phyloP scores from a whole-genome alignment of 1,140 invertebrate species.

The Caerostris extrusa region DNA sequence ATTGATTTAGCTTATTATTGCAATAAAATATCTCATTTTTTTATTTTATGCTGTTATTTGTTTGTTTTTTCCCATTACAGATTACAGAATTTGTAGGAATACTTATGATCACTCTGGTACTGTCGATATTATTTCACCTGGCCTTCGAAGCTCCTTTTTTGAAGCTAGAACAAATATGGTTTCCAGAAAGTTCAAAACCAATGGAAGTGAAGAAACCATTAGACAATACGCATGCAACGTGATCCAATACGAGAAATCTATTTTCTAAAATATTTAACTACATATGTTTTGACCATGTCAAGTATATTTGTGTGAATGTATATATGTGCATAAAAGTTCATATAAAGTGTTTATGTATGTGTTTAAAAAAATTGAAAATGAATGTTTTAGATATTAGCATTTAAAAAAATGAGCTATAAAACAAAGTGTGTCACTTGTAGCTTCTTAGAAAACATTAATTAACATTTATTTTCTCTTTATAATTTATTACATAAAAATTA shows the following conservation, averaged over 20 bases:
- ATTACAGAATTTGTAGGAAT: slow-evolving; percentile 78
- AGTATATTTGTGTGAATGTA: neutral
- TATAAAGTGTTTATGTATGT: no score
- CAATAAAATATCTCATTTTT: neutral
- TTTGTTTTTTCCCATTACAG: slow-evolving; percentile 62
- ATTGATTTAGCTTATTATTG: neutral
- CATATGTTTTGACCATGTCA: neutral
- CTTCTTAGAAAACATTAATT: no score
- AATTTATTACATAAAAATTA: no score
- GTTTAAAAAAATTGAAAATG: no score
- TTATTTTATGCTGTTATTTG: neutral
- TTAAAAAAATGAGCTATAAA: no score
- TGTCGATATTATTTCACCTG: slow-evolving; percentile 75
- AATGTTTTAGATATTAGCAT: no score
- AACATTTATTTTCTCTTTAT: no score
- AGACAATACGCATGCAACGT: slow-evolving; percentile 46
- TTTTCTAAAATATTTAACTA: neutral
- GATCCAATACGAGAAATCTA: neutral
- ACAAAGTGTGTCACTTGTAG: no score
- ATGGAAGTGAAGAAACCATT: slow-evolving; percentile 23
- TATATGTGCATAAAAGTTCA: no score
- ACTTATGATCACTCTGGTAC: slow-evolving; percentile 73
- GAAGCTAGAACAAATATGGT: slow-evolving; percentile 75
- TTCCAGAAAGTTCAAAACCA: slow-evolving; percentile 48
- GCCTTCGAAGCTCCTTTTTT: slow-evolving; percentile 72